Evolutionary conservation across 2,888 invertebrate genomes (phyloP).

Genomic region (Lissocephala sabroskyi): DNA sequence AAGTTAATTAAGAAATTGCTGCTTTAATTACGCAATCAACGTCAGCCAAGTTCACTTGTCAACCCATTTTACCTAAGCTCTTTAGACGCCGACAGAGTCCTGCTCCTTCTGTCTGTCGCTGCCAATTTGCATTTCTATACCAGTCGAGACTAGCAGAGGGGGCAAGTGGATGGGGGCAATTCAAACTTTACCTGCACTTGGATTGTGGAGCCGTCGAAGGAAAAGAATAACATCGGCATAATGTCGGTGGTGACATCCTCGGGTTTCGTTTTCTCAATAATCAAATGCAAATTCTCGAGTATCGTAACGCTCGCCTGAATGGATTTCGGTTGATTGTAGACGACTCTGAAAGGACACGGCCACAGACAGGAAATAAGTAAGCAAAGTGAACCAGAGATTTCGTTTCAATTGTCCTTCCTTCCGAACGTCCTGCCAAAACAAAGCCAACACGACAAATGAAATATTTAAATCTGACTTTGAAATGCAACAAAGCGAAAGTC

Average conservation of each 20-base stretch:
- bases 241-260: slow-evolving; percentile 87
- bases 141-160: slow-evolving; percentile 12
- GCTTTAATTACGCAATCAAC: slow-evolving; percentile 54
- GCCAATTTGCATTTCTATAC: slow-evolving; percentile 44
- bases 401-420: too few species aligned
- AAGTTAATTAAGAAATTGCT: slow-evolving; percentile 59
- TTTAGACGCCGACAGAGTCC: not conserved
- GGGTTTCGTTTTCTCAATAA: slow-evolving; percentile 88
- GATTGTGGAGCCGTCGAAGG: slow-evolving; percentile 89
- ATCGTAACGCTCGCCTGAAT: slow-evolving; percentile 90
- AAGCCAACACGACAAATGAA: not conserved
- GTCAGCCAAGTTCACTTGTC: slow-evolving; percentile 30
- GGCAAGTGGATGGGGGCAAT: slow-evolving; percentile 1
- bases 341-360: too few species aligned
- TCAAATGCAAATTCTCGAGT: slow-evolving; percentile 90
- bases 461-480: slow-evolving; percentile 3
- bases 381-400: not conserved
- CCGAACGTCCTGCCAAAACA: too few species aligned
- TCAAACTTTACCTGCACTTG: slow-evolving; percentile 85
- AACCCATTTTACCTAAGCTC: slow-evolving; percentile 29
- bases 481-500: too few species aligned
- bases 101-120: not conserved
- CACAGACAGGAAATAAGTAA: slow-evolving; percentile 9
- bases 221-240: slow-evolving; percentile 87
- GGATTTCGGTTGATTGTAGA: slow-evolving; percentile 85